Base-by-base conservation (phyloP, 2,113 vertebrate species). In the Esox niger region DNA sequence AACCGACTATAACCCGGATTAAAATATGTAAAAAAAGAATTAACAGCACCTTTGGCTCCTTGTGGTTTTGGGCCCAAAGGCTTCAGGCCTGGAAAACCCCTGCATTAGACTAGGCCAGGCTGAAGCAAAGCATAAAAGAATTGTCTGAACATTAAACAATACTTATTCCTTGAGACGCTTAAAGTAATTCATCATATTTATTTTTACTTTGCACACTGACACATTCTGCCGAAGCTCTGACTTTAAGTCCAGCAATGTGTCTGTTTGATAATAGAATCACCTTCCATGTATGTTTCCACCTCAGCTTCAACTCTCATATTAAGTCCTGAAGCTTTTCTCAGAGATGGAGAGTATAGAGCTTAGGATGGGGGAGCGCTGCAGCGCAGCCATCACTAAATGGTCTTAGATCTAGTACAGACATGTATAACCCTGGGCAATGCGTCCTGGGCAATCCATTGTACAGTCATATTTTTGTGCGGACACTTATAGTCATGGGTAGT, bases 381-480 rank as follows among this genome's bases (percentile, higher is more conserved):
- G 27, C 32, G 0, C 0, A 4, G 27, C 32, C 30, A 17, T 32
- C 6, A n/a, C 13, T 20, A 7, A 30, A 29, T n/a, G 29, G 29
- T 10, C n/a, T 13, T 3, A 60, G 58, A 60, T 60, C 58, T n/a
- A 60, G 58, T 60, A 20, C 30, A 60, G 58, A 60, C 58, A 32
- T 60, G 58, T 60, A 32, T 29, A 60, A 31, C 58, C 58, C 58
- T 4, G 20, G 21, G 30, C 20, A 32, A 60, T 60, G 30, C 17
- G n/a, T n/a, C 58, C 58, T 4, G 20, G 21, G 30, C 20, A 32
- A 60, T 60, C 17, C 17, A 60, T 30, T 29, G n/a, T 17, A 60
- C 56, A n/a, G 26, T n/a, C 30, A 30, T 32, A 20, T 20, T 32
- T 32, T 20, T 27, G 30, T 32, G 13, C 21, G 27, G 30, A 60